phyloP scores from a whole-genome alignment of 2,113 vertebrate genomes.

The Notothenia rossii region DNA sequence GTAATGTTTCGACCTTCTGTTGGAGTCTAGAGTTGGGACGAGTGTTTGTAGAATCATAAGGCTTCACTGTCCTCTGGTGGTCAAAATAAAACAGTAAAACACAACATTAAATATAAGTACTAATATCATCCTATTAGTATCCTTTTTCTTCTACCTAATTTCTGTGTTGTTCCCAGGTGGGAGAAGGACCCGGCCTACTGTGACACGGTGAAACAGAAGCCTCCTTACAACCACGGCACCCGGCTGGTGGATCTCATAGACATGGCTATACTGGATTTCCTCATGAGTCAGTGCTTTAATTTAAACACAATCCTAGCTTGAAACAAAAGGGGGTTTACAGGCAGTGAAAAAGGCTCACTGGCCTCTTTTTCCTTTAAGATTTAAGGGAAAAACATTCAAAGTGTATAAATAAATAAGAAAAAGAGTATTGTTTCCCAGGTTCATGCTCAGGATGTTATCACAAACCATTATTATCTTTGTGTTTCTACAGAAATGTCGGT shows the following conservation, averaged over 20 bases:
- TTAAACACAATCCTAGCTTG: neutral
- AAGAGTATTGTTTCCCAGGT: neutral
- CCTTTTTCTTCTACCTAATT: neutral
- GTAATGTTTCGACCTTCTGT: neutral
- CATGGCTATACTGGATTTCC: constrained; percentile 97
- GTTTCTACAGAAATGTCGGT: neutral
- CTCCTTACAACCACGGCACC: constrained; percentile 90
- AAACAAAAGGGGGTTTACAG: neutral
- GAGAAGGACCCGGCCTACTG: constrained; percentile 94
- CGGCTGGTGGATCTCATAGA: constrained; percentile 95
- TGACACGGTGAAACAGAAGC: constrained; percentile 93
- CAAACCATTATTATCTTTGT: neutral
- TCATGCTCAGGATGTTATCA: neutral
- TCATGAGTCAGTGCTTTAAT: constrained; percentile 90
- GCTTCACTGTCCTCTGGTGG: constrained; percentile 38
- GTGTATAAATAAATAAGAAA: neutral
- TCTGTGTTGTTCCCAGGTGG: constrained; percentile 86
- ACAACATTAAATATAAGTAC: neutral
- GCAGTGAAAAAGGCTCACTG: neutral
- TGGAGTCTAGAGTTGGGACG: neutral
- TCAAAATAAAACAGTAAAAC: neutral
- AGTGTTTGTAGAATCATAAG: no score
- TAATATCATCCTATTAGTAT: neutral
- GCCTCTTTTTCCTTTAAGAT: neutral
- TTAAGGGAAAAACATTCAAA: neutral